Evolutionary conservation across 1,140 invertebrate genomes (phyloP).

Genomic region (Bombus difficillimus): DNA sequence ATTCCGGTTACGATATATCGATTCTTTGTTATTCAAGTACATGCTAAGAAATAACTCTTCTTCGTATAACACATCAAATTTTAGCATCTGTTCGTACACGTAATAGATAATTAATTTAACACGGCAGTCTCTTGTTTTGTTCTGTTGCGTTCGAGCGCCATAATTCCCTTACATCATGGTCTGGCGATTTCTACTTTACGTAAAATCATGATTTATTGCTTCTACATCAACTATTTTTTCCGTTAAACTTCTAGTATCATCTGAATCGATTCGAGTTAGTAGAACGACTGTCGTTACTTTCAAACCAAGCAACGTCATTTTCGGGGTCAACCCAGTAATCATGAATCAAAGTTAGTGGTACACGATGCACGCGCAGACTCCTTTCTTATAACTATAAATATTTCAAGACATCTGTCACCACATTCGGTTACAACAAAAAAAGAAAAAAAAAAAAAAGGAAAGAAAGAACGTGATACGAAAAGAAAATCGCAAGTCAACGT

Average conservation of each 20-base stretch:
- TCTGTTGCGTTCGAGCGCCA: background rate
- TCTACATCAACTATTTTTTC: conserved; percentile 38
- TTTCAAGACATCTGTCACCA: background rate
- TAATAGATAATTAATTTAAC: background rate
- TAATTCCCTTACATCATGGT: background rate
- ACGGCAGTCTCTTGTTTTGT: background rate
- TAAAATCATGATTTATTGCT: conserved; percentile 24
- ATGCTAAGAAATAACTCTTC: background rate
- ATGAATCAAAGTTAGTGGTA: conserved; percentile 74
- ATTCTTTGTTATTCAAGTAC: background rate
- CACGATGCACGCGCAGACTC: conserved; percentile 39
- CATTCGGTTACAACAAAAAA: background rate
- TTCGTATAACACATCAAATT: no score
- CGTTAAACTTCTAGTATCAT: background rate
- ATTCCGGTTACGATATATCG: background rate
- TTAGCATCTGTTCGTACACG: no score
- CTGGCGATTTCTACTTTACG: conserved; percentile 19
- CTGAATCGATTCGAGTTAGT: conserved; percentile 55
- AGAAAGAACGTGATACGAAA: background rate
- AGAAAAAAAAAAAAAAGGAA: background rate
- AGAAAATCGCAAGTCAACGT: background rate
- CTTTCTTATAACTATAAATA: background rate
- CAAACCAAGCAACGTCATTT: conserved; percentile 45
- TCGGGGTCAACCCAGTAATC: conserved; percentile 56
- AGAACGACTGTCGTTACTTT: conserved; percentile 44